phyloP scores from a whole-genome alignment of 2,797 vertebrate genomes.

The Galago senegalensis region DNA sequence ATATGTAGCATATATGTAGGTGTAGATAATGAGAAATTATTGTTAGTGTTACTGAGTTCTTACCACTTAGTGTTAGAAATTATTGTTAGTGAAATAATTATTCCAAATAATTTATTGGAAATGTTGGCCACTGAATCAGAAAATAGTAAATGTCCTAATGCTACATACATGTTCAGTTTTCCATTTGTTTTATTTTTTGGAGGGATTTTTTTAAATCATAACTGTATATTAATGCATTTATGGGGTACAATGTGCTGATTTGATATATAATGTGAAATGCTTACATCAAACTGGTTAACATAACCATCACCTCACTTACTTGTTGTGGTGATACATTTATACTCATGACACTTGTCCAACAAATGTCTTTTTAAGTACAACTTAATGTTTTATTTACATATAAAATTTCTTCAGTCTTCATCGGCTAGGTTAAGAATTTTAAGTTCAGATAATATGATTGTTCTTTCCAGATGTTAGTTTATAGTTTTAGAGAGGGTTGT shows the following conservation, averaged over 20 bases:
- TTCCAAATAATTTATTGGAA: neutral
- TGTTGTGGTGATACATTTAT: too few relatives aligned
- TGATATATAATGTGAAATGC: too few relatives aligned
- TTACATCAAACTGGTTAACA: too few relatives aligned
- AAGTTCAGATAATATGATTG: slow-evolving; percentile 35
- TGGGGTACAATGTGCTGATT: too few relatives aligned
- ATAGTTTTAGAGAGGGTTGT: slow-evolving; percentile 27
- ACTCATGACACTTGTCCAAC: neutral
- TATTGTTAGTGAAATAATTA: neutral
- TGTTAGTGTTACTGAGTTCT: neutral
- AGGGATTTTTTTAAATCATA: neutral
- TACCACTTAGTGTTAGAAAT: neutral
- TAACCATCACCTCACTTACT: too few relatives aligned
- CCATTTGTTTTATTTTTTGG: slow-evolving; percentile 8
- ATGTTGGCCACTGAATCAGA: neutral
- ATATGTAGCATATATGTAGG: neutral
- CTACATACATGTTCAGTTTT: neutral
- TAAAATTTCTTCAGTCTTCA: slow-evolving; percentile 23
- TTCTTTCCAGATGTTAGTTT: slow-evolving; percentile 7
- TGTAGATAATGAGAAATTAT: neutral
- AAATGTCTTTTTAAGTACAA: slow-evolving; percentile 28
- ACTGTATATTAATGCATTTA: too few relatives aligned
- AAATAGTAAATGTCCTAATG: neutral
- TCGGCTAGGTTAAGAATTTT: slow-evolving; percentile 34
- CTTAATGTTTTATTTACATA: slow-evolving; percentile 5